These are phyloP conservation scores for Pachypeltis micranthus DNA, from an alignment of 1,140 invertebrate species.

Conservation along the genomic window DNA sequence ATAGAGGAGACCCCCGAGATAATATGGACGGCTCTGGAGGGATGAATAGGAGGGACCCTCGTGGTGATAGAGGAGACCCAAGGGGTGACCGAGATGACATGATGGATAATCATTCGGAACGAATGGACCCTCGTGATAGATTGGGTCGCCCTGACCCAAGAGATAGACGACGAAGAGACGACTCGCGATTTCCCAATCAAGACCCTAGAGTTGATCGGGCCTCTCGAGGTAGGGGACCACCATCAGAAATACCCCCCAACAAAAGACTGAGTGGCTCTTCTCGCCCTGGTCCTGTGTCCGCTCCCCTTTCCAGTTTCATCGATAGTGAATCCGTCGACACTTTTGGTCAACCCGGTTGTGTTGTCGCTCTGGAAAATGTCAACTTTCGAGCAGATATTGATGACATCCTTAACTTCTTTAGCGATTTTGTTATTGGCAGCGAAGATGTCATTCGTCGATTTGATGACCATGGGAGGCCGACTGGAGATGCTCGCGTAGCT, in stretches of 20 bases:
- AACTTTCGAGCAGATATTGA: slow-evolving; percentile 72
- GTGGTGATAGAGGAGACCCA: background rate
- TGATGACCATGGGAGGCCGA: slow-evolving; percentile 71
- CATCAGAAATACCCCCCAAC: background rate
- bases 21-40: background rate
- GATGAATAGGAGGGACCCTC: background rate
- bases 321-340: slow-evolving; percentile 38
- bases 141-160: background rate
- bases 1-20: background rate
- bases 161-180: background rate
- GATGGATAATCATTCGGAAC: too few relatives aligned
- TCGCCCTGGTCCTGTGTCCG: too few relatives aligned
- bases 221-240: background rate
- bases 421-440: slow-evolving; percentile 55
- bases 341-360: slow-evolving; percentile 67
- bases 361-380: slow-evolving; percentile 70
- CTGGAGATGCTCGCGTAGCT: slow-evolving; percentile 76
- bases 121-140: background rate
- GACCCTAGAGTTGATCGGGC: background rate
- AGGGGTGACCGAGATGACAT: slow-evolving; percentile 12
- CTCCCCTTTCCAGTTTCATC: slow-evolving; percentile 14
- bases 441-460: slow-evolving; percentile 70
- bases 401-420: slow-evolving; percentile 78
- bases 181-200: background rate
- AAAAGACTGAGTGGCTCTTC: too few relatives aligned